Conservation (phyloP, 2,888 invertebrate genomes). For the Rhingia rostrata region DNA sequence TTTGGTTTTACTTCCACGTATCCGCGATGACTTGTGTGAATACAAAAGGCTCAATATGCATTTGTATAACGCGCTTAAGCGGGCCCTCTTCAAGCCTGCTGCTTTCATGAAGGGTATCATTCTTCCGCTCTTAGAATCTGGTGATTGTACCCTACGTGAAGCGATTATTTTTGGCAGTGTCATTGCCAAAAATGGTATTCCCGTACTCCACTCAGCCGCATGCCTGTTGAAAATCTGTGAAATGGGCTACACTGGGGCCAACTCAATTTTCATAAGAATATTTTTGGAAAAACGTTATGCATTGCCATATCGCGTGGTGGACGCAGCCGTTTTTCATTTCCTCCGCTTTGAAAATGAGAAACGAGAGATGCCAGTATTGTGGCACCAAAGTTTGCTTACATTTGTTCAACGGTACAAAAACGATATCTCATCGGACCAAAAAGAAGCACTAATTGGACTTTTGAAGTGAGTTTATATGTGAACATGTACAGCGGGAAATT, state of each 20-base stretch:
- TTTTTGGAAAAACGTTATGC: conserved; percentile 99
- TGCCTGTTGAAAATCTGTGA: conserved; percentile 97
- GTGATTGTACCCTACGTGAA: conserved; percentile 96
- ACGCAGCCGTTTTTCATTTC: conserved; percentile 97
- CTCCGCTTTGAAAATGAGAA: conserved; percentile 92
- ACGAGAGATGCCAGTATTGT: conserved; percentile 95
- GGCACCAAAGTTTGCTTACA: conserved; percentile 97
- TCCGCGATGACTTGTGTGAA: conserved; percentile 97
- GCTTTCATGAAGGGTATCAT: conserved; percentile 98
- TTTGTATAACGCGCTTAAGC: conserved; percentile 95
- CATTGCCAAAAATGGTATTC: conserved; percentile 94
- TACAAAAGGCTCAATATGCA: conserved; percentile 98
- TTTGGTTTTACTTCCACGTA: conserved; percentile 94
- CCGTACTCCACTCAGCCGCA: conserved; percentile 96
- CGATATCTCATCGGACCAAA: conserved; percentile 96
- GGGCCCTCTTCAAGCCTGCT: conserved; percentile 97
- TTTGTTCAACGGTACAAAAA: conserved; percentile 98
- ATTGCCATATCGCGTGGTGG: conserved; percentile 96
- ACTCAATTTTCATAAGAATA: conserved; percentile 96
- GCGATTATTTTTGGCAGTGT: conserved; percentile 97
- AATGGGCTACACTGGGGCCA: conserved; percentile 98
- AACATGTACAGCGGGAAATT: background rate
- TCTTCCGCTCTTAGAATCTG: conserved; percentile 90
- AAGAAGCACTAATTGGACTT: conserved; percentile 91
- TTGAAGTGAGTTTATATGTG: conserved; percentile 82